Base-by-base conservation (phyloP, 2,888 invertebrate genomes). In the Diplazon laetatorius region DNA sequence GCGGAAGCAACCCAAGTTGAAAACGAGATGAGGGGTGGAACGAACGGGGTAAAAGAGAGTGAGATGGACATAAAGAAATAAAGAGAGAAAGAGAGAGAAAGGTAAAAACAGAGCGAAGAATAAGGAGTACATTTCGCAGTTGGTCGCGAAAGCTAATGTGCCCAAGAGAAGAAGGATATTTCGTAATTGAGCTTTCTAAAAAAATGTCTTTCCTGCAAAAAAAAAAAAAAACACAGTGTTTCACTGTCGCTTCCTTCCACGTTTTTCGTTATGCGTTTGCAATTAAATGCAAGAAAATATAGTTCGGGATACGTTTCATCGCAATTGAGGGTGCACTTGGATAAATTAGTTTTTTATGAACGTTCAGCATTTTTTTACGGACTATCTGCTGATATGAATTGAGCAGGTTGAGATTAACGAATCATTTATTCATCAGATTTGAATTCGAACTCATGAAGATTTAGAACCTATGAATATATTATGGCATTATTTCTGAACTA, bases 141-240 rank as follows among this genome's bases (percentile, higher is more conserved):
- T 44, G 16, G 52, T 20, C 6, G 20, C 50, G 72, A 72, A 72
- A 50, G 50, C 62, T 62, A 62, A 71, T 71, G 52, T 50, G 39
- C 39, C 39, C n/a, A 22, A 18, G 14, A 22, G 50, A 52, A 50
- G 37, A 52, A 50, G 39, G 66, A 66, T 52, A n/a, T n/a, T n/a
- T n/a, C 20, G 52, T 52, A 71, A 60, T 71, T 20, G 52, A 37
- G 42, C 18, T 30, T n/a, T 0, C 50, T 25, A 25, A 62, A 16
- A 60, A 50, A 12, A 52, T 63, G 22, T 71, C 30, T 59, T 57
- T 46, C 6, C 18, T 6, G 63, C n/a, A n/a, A 63, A 50, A 70
- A 70, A 46, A 9, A 20, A n/a, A 63, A 50, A 70, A 70, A 46
- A 9, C 5, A 10, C 25, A 46, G 2, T 20, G 2, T 20, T 9